phyloP scores from a whole-genome alignment of 2,797 vertebrate genomes.

The Parauchenoglanis punctatus region DNA sequence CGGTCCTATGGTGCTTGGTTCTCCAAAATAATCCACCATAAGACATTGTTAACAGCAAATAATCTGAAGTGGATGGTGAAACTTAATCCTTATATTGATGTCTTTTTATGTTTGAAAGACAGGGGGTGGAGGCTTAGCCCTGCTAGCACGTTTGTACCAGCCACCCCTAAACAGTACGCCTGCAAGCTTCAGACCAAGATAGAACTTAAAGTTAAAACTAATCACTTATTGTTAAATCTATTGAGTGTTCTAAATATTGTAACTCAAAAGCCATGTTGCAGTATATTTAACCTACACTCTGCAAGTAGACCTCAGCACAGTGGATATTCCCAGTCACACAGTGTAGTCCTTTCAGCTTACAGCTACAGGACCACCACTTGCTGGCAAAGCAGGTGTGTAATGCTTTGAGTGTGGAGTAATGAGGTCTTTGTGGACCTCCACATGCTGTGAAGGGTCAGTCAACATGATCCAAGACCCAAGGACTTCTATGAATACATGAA shows the following conservation, averaged over 20 bases:
- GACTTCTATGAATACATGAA: conserved; percentile 64
- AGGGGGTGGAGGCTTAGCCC: neutral
- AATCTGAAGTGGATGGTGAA: neutral
- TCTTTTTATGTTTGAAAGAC: neutral
- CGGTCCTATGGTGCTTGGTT: neutral
- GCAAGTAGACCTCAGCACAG: conserved; percentile 3
- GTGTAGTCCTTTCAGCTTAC: neutral
- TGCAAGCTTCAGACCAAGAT: too few relatives aligned
- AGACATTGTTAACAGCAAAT: neutral
- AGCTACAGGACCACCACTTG: conserved; percentile 22
- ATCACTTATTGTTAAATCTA: neutral
- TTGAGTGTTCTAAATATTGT: neutral
- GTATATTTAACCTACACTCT: conserved; percentile 10
- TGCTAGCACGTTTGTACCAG: neutral
- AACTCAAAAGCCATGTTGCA: neutral
- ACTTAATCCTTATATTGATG: neutral
- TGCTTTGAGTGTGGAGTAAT: conserved; percentile 36
- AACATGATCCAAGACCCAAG: conserved; percentile 61
- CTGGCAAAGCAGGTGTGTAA: conserved; percentile 41
- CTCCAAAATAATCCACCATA: neutral
- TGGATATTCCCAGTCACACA: conserved; percentile 3
- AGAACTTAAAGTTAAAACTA: neutral
- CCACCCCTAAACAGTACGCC: neutral
- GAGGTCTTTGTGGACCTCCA: conserved; percentile 52
- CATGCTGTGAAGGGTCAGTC: conserved; percentile 47